Conservation (phyloP, 2,888 invertebrate genomes). For the Cataglyphis cursor region DNA sequence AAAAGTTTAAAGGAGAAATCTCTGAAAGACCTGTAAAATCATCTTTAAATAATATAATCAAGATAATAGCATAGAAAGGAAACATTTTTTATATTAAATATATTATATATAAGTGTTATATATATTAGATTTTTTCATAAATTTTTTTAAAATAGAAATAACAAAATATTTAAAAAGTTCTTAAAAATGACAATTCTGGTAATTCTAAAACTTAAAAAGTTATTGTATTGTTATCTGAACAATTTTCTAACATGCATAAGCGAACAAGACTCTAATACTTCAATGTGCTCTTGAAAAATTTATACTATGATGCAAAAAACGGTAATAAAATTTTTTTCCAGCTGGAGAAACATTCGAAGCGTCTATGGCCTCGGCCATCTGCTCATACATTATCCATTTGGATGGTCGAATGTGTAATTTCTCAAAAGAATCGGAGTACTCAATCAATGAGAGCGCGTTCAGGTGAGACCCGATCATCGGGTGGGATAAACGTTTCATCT, state of each 20-base stretch:
- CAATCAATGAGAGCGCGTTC: slow-evolving; percentile 74
- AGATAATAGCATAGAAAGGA: neutral
- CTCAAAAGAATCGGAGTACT: slow-evolving; percentile 78
- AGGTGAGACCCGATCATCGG: slow-evolving; percentile 73
- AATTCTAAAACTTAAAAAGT: neutral
- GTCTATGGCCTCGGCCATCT: slow-evolving; percentile 67
- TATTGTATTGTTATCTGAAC: neutral
- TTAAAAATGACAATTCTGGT: neutral
- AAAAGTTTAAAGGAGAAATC: neutral
- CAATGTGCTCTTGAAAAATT: neutral
- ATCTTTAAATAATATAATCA: neutral
- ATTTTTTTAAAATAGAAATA: neutral
- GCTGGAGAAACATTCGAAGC: slow-evolving; percentile 79
- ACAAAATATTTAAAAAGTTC: neutral
- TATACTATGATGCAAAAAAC: slow-evolving; percentile 8
- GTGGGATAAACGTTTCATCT: neutral
- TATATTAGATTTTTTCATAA: neutral
- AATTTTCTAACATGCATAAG: neutral
- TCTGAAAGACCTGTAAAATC: neutral
- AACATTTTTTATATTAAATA: neutral
- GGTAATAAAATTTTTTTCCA: slow-evolving; percentile 64
- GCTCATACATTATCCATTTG: slow-evolving; percentile 72
- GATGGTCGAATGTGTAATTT: slow-evolving; percentile 83
- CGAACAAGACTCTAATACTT: neutral
- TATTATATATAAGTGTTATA: neutral